Evolutionary conservation across 1,140 invertebrate genomes (phyloP).

Genomic region (Drosophila pseudoananassae): DNA sequence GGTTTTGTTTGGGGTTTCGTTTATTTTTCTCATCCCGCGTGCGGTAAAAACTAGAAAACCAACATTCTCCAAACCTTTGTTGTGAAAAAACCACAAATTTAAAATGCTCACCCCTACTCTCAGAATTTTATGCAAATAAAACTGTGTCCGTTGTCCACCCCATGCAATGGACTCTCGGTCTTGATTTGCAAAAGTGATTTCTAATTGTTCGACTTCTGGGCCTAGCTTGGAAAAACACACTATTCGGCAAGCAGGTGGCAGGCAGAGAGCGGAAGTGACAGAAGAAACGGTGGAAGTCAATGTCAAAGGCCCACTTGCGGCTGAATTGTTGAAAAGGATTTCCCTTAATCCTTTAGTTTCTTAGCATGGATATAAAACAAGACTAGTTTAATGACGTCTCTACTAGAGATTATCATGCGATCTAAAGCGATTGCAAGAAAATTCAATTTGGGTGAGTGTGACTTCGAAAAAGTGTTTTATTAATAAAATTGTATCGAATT

Average conservation of each 20-base stretch:
- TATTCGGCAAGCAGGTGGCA: neutral
- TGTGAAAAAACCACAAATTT: constrained; percentile 28
- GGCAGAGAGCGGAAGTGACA: neutral
- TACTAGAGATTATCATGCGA: constrained; percentile 81
- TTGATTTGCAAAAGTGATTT: constrained; percentile 72
- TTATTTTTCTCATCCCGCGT: constrained; percentile 13
- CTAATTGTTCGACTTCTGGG: constrained; percentile 63
- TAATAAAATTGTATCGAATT: neutral
- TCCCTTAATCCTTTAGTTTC: constrained; percentile 11
- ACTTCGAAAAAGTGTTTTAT: neutral
- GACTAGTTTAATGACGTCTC: constrained; percentile 72
- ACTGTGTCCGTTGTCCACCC: constrained; percentile 60
- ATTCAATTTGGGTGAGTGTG: constrained; percentile 73
- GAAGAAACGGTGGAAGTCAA: constrained; percentile 52
- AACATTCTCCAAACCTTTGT: constrained; percentile 44
- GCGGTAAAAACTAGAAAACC: constrained; percentile 1
- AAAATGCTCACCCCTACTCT: constrained; percentile 4
- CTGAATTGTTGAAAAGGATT: constrained; percentile 41
- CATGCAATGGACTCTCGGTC: constrained; percentile 42
- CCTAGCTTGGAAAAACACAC: neutral
- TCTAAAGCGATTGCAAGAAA: constrained; percentile 79
- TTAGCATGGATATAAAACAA: constrained; percentile 27
- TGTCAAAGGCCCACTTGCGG: constrained; percentile 60
- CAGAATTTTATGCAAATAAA: constrained; percentile 67
- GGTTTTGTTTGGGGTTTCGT: constrained; percentile 41